Percentiles rank a stretch among this genome's conserved stretches.
phyloP scores from a whole-genome alignment of 2,113 vertebrate genomes.

The Elephantulus edwardii region DNA sequence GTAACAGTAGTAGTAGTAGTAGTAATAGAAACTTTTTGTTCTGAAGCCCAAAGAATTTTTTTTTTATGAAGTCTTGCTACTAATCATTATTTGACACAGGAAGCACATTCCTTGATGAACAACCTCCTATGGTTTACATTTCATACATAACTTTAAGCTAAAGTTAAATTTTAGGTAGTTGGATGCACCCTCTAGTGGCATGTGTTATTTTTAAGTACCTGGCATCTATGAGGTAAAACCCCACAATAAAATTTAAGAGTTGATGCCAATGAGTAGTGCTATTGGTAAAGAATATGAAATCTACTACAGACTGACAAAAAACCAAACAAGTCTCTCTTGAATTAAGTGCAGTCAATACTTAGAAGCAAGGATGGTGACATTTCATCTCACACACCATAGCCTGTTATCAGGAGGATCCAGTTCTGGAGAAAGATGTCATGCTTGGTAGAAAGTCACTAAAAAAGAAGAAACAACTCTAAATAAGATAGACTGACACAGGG shows the following conservation, averaged over 20 bases:
- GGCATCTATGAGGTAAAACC: neutral
- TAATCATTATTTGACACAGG: neutral
- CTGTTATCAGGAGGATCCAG: no score
- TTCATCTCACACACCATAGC: no score
- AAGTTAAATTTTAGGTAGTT: neutral
- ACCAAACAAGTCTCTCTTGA: no score
- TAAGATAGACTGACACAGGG: no score
- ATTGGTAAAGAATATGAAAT: no score
- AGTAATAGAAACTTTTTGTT: neutral
- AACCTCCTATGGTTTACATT: neutral
- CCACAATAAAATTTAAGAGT: neutral
- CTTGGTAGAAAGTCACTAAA: no score
- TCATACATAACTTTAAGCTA: neutral
- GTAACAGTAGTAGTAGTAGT: neutral
- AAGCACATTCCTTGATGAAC: neutral
- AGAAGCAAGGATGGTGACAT: no score
- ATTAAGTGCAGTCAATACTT: no score
- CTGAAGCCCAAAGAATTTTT: neutral
- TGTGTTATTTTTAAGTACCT: neutral
- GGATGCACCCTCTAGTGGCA: slow-evolving; percentile 44
- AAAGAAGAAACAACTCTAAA: no score
- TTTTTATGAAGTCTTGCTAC: neutral
- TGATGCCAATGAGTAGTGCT: no score
- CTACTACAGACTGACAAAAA: no score
- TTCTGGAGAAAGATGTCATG: no score